These are phyloP conservation scores for Cecidostiba fungosa DNA, from an alignment of 2,888 invertebrate genomes.

Conservation along the genomic window DNA sequence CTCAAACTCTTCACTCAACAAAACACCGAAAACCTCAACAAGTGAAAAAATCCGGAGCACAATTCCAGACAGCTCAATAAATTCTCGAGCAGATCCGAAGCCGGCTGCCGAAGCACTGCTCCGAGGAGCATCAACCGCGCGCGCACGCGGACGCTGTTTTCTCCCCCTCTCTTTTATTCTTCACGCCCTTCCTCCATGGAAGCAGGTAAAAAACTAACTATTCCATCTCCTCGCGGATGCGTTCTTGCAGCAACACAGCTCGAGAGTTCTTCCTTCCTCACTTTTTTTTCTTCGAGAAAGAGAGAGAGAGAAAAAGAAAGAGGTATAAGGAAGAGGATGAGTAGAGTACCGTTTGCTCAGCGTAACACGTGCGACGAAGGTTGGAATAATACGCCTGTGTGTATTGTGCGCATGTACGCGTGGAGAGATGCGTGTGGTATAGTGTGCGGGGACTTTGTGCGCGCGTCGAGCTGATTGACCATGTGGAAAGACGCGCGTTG, in stretches of 20 bases:
- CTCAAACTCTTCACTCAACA: background rate
- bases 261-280: background rate
- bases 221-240: background rate
- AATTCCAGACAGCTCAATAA: background rate
- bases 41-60: background rate
- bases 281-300: background rate
- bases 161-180: constrained; percentile 19
- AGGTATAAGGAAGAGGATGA: background rate
- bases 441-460: no score
- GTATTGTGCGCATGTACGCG: constrained; percentile 3
- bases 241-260: background rate
- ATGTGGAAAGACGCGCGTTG: no score
- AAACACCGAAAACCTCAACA: background rate
- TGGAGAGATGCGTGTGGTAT: background rate
- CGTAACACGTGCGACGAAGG: background rate
- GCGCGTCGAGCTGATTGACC: no score
- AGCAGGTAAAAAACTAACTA: background rate
- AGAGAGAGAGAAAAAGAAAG: background rate
- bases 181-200: background rate
- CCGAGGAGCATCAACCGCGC: constrained; percentile 8
- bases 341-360: background rate
- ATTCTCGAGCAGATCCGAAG: constrained; percentile 10
- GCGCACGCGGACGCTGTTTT: constrained; percentile 24
- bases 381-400: background rate
- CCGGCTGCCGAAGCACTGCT: constrained; percentile 46